These are phyloP conservation scores for Tiliacea aurago DNA, from an alignment of 2,888 invertebrate species.

Conservation along the genomic window DNA sequence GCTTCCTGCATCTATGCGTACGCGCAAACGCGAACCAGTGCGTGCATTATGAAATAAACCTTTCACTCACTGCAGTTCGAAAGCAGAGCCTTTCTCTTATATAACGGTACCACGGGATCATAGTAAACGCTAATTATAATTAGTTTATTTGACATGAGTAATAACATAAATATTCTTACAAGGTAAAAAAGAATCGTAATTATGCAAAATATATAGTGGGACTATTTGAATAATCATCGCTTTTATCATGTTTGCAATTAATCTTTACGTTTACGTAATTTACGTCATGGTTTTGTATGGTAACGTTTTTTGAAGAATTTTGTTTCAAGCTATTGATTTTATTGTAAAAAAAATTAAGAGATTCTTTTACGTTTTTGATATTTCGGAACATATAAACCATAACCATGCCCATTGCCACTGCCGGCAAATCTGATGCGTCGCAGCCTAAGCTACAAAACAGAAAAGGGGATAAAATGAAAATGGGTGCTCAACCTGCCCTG, in stretches of 20 bases:
- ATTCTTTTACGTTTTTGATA: not conserved
- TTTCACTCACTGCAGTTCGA: constrained; percentile 72
- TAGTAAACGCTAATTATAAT: constrained; percentile 58
- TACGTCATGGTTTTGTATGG: constrained; percentile 1
- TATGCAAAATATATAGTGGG: constrained; percentile 43
- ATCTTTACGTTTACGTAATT: constrained; percentile 38
- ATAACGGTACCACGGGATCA: constrained; percentile 66
- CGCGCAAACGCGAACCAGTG: constrained; percentile 60
- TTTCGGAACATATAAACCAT: not conserved
- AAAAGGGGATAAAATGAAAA: too few species aligned
- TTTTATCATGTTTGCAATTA: constrained; percentile 49
- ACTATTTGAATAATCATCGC: constrained; percentile 45
- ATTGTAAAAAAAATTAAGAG: not conserved
- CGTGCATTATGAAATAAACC: constrained; percentile 71
- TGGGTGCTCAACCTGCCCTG: too few species aligned
- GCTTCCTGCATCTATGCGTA: constrained; percentile 57
- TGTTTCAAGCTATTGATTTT: not conserved
- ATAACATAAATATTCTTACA: constrained; percentile 30
- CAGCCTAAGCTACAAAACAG: too few species aligned
- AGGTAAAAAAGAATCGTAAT: constrained; percentile 5
- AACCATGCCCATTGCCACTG: too few species aligned
- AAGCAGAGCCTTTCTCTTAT: constrained; percentile 70
- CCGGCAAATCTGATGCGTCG: too few species aligned
- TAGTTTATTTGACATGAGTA: constrained; percentile 56
- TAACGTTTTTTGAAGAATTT: not conserved